Conservation (phyloP, 2,113 vertebrate genomes). For the Oncorhynchus masou region DNA sequence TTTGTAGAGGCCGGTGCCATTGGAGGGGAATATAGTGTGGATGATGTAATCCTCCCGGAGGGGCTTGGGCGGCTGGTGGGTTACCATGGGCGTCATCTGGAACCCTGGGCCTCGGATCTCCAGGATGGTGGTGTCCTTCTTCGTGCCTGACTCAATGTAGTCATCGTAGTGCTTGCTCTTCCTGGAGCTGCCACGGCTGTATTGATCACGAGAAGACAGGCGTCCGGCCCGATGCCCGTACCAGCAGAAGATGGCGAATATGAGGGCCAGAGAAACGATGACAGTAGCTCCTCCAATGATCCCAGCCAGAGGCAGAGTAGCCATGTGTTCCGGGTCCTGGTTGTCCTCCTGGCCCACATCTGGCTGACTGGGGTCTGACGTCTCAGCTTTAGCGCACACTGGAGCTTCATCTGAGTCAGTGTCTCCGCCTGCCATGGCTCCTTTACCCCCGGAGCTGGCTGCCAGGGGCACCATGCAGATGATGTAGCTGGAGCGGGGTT, state of each 20-base stretch:
- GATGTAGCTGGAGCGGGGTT: conserved; percentile 86
- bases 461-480: conserved; percentile 89
- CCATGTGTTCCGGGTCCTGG: conserved; percentile 70
- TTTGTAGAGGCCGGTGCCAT: conserved; percentile 88
- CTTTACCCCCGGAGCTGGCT: conserved; percentile 72
- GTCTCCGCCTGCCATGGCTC: conserved; percentile 70
- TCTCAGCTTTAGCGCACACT: conserved; percentile 89
- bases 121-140: conserved; percentile 91
- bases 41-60: conserved; percentile 88
- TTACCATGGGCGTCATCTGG: conserved; percentile 87
- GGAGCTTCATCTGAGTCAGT: conserved; percentile 79
- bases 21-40: conserved; percentile 92
- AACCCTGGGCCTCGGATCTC: conserved; percentile 86
- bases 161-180: conserved; percentile 82
- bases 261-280: conserved; percentile 84
- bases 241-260: conserved; percentile 85
- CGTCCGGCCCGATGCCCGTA: conserved; percentile 81
- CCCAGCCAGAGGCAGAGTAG: conserved; percentile 79
- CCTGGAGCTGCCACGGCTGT: conserved; percentile 73
- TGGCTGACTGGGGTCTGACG: conserved; percentile 69
- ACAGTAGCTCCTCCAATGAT: conserved; percentile 85
- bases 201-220: conserved; percentile 78
- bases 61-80: conserved; percentile 81
- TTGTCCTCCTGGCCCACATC: conserved; percentile 73
- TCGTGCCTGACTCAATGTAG: conserved; percentile 90